Conservation (phyloP, 2,113 vertebrate genomes). For the Poecilia latipinna region DNA sequence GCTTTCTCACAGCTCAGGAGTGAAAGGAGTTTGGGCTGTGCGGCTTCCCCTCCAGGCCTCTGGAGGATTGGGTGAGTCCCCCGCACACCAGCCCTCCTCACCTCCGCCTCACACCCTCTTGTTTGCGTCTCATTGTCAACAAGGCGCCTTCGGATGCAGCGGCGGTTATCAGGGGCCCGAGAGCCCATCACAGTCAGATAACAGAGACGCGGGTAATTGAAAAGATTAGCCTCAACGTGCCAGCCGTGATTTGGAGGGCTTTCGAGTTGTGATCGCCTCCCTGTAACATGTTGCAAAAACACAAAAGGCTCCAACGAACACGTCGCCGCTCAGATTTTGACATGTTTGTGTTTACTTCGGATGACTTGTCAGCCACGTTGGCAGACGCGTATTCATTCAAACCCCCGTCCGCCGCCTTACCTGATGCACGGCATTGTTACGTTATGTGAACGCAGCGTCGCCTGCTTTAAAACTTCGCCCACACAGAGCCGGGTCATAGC, state of each 20-base stretch:
- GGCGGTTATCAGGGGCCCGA: conserved; percentile 71
- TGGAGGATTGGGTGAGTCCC: conserved; percentile 75
- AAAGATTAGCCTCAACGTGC: conserved; percentile 78
- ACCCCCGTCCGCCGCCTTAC: conserved; percentile 11
- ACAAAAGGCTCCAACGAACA: conserved; percentile 60
- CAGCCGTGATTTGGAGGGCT: conserved; percentile 73
- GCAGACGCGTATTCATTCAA: conserved; percentile 61
- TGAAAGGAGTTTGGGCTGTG: conserved; percentile 70
- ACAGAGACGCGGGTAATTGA: conserved; percentile 79
- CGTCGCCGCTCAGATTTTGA: conserved; percentile 67
- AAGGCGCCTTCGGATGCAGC: conserved; percentile 47
- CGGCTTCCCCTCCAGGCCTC: conserved; percentile 77
- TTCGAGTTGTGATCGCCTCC: conserved; percentile 69
- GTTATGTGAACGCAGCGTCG: conserved; percentile 34
- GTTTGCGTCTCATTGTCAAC: conserved; percentile 84
- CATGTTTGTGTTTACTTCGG: conserved; percentile 67
- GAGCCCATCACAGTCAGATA: conserved; percentile 67
- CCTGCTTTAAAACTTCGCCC: conserved; percentile 33
- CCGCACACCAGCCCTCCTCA: conserved; percentile 4
- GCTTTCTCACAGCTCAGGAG: conserved; percentile 64
- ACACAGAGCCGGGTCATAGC: conserved; percentile 9
- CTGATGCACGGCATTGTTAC: conserved; percentile 37
- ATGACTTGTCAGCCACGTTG: conserved; percentile 71
- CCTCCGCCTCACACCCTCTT: conserved; percentile 42
- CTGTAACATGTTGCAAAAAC: conserved; percentile 58